Evolutionary conservation across 64 coral and sea anemone genomes (phyloP), one percentile per base, ranked within the genome.

Genomic region (Stichodactyla helianthus): DNA sequence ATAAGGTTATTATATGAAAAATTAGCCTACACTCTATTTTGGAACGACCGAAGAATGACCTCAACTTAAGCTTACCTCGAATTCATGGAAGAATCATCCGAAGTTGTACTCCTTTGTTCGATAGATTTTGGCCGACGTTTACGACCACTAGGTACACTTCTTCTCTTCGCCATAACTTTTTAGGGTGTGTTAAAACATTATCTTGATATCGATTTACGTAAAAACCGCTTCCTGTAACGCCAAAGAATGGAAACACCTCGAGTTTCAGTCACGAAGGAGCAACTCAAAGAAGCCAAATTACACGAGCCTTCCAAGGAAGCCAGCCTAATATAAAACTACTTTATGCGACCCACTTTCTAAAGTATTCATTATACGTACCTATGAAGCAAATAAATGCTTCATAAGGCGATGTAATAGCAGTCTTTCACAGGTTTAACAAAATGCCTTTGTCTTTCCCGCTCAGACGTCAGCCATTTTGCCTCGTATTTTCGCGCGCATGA

Each of bases 381-480:
- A 74, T 74, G 12, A 28, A 27, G 68, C 4, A 74, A 35, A 35
- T 65, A 31, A 27, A 74, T 74, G 12, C 68, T 31, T 31, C 23
- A 74, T 27, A 74, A 31, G 23, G 7, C 68, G 13, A 74, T 27
- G 7, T 10, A 10, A 11, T 74, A 9, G 0, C 27, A 74, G 11
- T 74, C 25, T 35, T 31, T 74, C 3, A 23, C 10, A 23, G 25
- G 14, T 26, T 27, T n/a, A 74, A 74, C 68, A 74, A 19, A 74
- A 26, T 23, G 27, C 68, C 68, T 74, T 74, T 74, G 25, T 74
- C 68, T 4, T 58, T 4, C 8, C 20, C 16, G 31, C 19, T 51
- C 15, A 81, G 78, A 53, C 78, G 78, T 81, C 78, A 54, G 78
- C 35, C 78, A 81, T 81, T 81, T 81, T 81, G 78, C 53, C 31